phyloP scores from a whole-genome alignment of 2,888 invertebrate genomes.

The Beris chalybata region DNA sequence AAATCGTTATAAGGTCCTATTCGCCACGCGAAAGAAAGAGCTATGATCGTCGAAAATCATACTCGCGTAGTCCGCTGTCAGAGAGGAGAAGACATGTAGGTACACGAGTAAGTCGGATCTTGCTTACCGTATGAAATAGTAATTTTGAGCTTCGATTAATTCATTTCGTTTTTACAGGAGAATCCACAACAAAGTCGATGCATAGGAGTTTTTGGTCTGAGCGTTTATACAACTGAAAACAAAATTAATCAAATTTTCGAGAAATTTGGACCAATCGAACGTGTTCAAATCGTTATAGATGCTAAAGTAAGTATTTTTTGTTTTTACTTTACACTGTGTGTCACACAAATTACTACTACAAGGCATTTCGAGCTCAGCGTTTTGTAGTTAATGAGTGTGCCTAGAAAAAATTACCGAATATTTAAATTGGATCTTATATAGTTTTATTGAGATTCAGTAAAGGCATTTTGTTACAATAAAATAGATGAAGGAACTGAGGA shows the following conservation, averaged over 20 bases:
- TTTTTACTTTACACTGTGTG: not conserved
- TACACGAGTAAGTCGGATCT: conserved; percentile 62
- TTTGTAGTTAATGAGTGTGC: not conserved
- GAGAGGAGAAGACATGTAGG: conserved; percentile 76
- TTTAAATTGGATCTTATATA: not conserved
- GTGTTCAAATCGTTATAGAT: conserved; percentile 93
- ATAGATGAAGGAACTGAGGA: conserved; percentile 7
- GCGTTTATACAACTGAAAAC: conserved; percentile 88
- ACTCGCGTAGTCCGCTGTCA: conserved; percentile 82
- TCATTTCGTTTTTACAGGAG: conserved; percentile 40
- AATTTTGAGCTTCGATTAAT: conserved; percentile 13
- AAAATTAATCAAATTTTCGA: conserved; percentile 90
- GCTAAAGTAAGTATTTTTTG: conserved; percentile 64
- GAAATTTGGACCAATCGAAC: conserved; percentile 89
- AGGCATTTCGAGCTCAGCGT: not conserved
- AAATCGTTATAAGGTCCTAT: conserved; percentile 55
- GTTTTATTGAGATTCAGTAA: conserved; percentile 30
- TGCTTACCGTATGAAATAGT: not conserved
- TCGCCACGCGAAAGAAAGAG: conserved; percentile 62
- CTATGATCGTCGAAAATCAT: conserved; percentile 65
- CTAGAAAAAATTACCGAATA: conserved; percentile 2
- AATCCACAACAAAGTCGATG: conserved; percentile 82
- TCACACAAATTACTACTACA: not conserved
- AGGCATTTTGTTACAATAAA: conserved; percentile 34
- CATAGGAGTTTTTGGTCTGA: conserved; percentile 93